Conservation (phyloP, 2,113 vertebrate genomes). For the Saccopteryx leptura region DNA sequence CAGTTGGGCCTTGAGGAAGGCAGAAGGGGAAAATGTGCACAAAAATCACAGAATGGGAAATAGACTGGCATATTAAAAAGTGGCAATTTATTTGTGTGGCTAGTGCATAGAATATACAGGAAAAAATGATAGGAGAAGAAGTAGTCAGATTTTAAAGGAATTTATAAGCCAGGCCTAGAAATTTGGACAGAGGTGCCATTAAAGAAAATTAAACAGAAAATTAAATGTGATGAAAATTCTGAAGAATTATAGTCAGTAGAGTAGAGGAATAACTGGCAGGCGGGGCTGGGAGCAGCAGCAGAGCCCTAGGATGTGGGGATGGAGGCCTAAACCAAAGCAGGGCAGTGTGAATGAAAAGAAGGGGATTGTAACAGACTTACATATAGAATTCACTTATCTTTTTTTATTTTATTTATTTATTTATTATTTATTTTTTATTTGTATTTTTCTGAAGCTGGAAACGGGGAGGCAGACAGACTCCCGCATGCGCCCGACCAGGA, state of each 20-base stretch:
- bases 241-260: background rate
- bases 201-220: slow-evolving; percentile 44
- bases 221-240: background rate
- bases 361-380: background rate
- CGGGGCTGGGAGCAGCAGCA: background rate
- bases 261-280: background rate
- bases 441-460: too few species aligned
- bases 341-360: background rate
- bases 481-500: too few species aligned
- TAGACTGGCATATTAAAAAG: slow-evolving; percentile 4
- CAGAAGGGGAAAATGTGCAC: background rate
- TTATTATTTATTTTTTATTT: too few species aligned
- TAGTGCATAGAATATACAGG: background rate
- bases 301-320: background rate
- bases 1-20: background rate
- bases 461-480: too few species aligned
- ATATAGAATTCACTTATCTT: background rate
- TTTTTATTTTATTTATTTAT: background rate
- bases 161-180: background rate
- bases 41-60: slow-evolving; percentile 20
- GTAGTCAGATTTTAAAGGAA: background rate
- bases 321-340: background rate
- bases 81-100: background rate
- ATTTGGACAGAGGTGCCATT: background rate
- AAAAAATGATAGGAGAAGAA: background rate